Evolutionary conservation across 2,888 invertebrate genomes (phyloP).

Genomic region (Microchrysa polita): DNA sequence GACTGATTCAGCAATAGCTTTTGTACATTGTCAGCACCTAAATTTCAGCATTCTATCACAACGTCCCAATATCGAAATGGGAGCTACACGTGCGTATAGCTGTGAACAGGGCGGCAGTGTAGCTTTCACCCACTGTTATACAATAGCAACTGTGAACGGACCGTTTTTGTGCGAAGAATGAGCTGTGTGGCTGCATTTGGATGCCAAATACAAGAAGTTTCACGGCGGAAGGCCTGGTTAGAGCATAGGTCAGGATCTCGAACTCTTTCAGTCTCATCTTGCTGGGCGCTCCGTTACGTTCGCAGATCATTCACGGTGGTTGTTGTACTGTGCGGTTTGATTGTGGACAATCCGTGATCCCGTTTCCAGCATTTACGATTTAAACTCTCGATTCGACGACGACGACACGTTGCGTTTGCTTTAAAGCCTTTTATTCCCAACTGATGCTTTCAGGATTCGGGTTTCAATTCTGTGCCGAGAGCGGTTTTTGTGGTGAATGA

Average conservation of each 20-base stretch:
- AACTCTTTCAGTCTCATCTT: constrained; percentile 24
- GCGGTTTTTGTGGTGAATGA: constrained; percentile 21
- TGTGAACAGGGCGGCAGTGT: not conserved
- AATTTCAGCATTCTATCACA: not conserved
- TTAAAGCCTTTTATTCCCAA: not conserved
- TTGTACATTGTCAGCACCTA: constrained; percentile 1
- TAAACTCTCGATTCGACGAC: not conserved
- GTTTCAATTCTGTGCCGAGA: not conserved
- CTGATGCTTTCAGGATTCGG: not conserved
- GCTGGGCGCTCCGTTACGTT: constrained; percentile 33
- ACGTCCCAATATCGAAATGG: not conserved
- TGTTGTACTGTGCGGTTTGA: constrained; percentile 4
- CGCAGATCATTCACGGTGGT: constrained; percentile 1
- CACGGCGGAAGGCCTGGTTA: constrained; percentile 24
- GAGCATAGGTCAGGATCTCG: constrained; percentile 38
- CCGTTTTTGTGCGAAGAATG: constrained; percentile 30
- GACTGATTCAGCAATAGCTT: constrained; percentile 31
- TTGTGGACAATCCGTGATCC: not conserved
- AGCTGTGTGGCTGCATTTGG: constrained; percentile 33
- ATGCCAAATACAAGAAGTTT: constrained; percentile 10
- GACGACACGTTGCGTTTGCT: constrained; percentile 4
- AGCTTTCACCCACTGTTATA: constrained; percentile 44
- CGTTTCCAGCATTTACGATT: not conserved
- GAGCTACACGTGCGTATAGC: not conserved
- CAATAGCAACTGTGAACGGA: constrained; percentile 26